phyloP scores from a whole-genome alignment of 2,113 vertebrate species.

The Zapus hudsonius region DNA sequence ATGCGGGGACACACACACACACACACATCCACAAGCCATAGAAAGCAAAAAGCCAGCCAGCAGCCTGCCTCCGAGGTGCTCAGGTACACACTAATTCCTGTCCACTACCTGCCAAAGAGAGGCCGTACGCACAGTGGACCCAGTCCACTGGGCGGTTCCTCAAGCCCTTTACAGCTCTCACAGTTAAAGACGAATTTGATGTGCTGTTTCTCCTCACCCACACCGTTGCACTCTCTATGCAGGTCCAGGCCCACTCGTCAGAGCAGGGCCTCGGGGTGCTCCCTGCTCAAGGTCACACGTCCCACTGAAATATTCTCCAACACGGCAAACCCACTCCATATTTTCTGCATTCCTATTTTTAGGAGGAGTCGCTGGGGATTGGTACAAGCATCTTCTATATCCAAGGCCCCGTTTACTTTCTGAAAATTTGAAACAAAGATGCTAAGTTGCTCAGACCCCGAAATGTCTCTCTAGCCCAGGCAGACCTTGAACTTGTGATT shows the following conservation, averaged over 20 bases:
- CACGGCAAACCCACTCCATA: background rate
- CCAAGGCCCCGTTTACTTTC: background rate
- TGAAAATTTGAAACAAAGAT: background rate
- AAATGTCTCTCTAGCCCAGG: background rate
- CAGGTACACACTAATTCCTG: background rate
- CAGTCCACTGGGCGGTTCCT: rapidly evolving
- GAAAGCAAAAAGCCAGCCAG: too few species aligned
- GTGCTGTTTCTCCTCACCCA: background rate
- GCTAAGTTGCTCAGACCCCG: background rate
- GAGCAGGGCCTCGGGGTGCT: rapidly evolving
- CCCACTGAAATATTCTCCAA: background rate
- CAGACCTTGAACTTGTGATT: too few species aligned
- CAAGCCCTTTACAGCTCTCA: background rate
- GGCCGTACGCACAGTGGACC: background rate
- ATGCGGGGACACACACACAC: too few species aligned
- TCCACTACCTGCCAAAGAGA: too few species aligned
- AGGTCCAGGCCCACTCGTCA: background rate
- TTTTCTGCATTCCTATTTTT: too few species aligned
- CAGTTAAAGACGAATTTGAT: background rate
- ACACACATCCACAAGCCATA: too few species aligned
- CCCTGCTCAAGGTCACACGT: background rate
- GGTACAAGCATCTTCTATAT: too few species aligned
- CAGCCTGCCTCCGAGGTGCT: too few species aligned
- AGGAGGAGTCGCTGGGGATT: too few species aligned
- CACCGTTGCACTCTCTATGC: background rate